Evolutionary conservation across 2,888 invertebrate genomes (phyloP), one percentile per base, ranked within the genome.

Genomic region (Cephus nigrinus): DNA sequence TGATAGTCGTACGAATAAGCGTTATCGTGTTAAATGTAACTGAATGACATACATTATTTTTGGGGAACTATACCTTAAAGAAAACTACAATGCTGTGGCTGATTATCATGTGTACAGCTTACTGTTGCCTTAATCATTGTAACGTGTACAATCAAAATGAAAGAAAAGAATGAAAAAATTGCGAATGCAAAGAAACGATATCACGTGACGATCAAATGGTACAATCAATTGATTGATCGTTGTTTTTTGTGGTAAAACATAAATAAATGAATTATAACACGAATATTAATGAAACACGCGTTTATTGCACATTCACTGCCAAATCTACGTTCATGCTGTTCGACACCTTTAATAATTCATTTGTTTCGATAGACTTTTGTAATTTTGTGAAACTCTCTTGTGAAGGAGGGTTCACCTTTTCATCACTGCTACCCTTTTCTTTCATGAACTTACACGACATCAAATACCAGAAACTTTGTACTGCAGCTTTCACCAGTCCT

Each of bases 401-500:
- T 34, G 78, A 55, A 4, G 33, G 5, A 4, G 80, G 73, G 32
- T 78, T 80, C 12, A 81, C 55, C 32, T 76, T 82, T 34, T 78
- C 78, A 71, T 84, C 81, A 9, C 23, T 40, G 15, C 40, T 55
- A 69, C 79, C 80, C 68, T 81, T 81, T 11, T 36, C 73, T 76
- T 84, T 82, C 11, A 78, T 69, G 1, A 89, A 88, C 77, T 87
- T 87, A 75, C 88, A 89, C 32, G 77, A 85, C 5, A 88, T 69
- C 36, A 89, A 73, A 76, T 86, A 86, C 90, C 89, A 90, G 79
- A 87, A 85, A 68, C 82, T 83, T 81, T 90, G 90, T 23, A 90
- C 88, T 73, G 86, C 76, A 80, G 80, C 88, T 75, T 90, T 90
- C 55, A 90, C 78, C 69, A 90, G 74, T 40, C 90, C 90, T 90